These are phyloP conservation scores for Acanthopagrus latus DNA, from an alignment of 2,797 vertebrate genomes.

Conservation along the genomic window DNA sequence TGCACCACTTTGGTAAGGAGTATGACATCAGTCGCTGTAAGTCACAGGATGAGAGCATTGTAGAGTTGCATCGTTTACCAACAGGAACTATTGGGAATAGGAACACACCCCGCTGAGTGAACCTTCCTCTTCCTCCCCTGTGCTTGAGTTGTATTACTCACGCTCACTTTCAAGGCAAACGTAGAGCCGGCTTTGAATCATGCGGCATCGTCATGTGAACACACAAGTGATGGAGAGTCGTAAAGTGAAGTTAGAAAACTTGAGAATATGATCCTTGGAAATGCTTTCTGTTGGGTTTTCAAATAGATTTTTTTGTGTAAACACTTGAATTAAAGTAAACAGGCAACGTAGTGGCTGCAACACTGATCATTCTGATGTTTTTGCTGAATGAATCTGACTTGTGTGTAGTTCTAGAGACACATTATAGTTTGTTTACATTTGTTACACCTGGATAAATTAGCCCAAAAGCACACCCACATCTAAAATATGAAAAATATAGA, in stretches of 20 bases:
- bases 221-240: not conserved
- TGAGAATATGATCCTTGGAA: not conserved
- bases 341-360: not conserved
- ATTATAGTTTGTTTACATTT: not conserved
- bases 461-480: not conserved
- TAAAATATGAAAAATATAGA: not conserved
- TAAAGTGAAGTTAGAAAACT: not conserved
- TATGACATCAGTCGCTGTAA: constrained; percentile 46
- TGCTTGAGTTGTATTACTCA: constrained; percentile 47
- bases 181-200: not conserved
- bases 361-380: not conserved
- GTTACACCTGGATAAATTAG: not conserved
- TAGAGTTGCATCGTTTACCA: constrained; percentile 15
- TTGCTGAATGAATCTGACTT: not conserved
- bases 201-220: not conserved
- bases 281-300: not conserved
- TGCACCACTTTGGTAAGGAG: not conserved
- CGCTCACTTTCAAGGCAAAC: not conserved
- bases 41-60: constrained; percentile 66
- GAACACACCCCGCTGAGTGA: constrained; percentile 34
- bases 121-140: constrained; percentile 66
- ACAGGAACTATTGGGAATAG: constrained; percentile 25
- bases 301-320: not conserved
- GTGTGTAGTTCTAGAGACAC: not conserved
- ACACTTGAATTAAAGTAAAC: not conserved